Evolutionary conservation across 2,113 vertebrate genomes (phyloP).

Genomic region (Podilymbus podiceps): DNA sequence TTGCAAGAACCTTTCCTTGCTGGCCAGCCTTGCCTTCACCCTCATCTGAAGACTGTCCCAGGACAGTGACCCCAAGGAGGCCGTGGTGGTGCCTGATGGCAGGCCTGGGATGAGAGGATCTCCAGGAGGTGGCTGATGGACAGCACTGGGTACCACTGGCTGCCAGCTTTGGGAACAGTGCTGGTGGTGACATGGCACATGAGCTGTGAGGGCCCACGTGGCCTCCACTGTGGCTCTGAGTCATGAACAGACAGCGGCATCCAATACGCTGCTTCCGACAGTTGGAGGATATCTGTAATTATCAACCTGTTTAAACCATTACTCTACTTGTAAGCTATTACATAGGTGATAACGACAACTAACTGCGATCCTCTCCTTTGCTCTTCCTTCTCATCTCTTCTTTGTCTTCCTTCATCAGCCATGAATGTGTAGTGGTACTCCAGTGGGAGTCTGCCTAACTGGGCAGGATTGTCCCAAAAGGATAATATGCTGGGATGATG

Average conservation of each 20-base stretch:
- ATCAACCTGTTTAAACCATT: background rate
- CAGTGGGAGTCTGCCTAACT: background rate
- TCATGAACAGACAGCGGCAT: background rate
- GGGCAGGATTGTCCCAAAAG: background rate
- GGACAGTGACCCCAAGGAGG: background rate
- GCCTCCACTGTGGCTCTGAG: background rate
- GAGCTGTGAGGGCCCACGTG: background rate
- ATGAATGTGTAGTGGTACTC: background rate
- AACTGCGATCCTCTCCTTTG: background rate
- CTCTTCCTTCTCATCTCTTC: background rate
- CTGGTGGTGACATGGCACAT: background rate
- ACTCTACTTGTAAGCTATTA: background rate
- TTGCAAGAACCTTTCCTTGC: background rate
- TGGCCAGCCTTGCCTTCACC: background rate
- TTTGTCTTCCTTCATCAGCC: background rate
- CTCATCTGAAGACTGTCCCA: background rate
- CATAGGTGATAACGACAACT: background rate
- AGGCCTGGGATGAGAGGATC: background rate
- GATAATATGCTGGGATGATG: background rate
- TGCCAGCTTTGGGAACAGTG: background rate
- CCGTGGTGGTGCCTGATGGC: accelerated
- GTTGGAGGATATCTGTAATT: background rate
- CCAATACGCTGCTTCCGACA: background rate
- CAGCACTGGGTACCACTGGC: accelerated
- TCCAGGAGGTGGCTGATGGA: background rate